Evolutionary conservation across 2,797 vertebrate genomes (phyloP).

Genomic region (Gorsachius magnificus): DNA sequence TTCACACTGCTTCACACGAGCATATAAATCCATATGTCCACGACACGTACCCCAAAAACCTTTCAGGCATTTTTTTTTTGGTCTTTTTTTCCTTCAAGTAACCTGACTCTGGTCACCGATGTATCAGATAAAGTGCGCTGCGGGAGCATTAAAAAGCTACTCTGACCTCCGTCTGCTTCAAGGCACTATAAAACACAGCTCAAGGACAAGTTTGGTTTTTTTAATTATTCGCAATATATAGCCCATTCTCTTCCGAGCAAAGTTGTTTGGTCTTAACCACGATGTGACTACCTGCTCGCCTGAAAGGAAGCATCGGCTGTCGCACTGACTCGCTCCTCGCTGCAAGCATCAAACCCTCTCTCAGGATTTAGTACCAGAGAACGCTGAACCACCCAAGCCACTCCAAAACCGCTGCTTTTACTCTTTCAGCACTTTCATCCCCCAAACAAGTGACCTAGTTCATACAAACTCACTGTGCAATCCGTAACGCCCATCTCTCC

Average conservation of each 20-base stretch:
- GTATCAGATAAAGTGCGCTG: background rate
- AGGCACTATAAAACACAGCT: background rate
- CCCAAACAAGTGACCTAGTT: background rate
- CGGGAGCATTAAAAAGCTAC: background rate
- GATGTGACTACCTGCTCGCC: background rate
- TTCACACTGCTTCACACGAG: background rate
- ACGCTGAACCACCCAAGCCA: background rate
- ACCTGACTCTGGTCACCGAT: background rate
- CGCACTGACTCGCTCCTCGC: background rate
- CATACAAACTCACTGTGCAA: background rate
- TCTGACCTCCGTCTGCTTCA: background rate
- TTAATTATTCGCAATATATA: background rate
- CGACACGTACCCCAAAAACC: rapidly evolving
- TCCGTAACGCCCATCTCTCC: background rate
- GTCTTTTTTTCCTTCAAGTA: background rate
- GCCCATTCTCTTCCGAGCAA: background rate
- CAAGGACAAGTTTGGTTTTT: background rate
- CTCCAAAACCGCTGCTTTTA: background rate
- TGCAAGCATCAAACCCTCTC: background rate
- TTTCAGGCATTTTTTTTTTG: background rate
- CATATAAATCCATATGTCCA: background rate
- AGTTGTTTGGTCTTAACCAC: background rate
- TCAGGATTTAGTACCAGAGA: background rate
- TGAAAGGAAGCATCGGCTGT: background rate
- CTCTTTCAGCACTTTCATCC: background rate